Percentiles rank a stretch among this genome's conserved stretches.
These are phyloP conservation scores for Elegia similella DNA, from an alignment of 2,888 invertebrate genomes.

Conservation along the genomic window DNA sequence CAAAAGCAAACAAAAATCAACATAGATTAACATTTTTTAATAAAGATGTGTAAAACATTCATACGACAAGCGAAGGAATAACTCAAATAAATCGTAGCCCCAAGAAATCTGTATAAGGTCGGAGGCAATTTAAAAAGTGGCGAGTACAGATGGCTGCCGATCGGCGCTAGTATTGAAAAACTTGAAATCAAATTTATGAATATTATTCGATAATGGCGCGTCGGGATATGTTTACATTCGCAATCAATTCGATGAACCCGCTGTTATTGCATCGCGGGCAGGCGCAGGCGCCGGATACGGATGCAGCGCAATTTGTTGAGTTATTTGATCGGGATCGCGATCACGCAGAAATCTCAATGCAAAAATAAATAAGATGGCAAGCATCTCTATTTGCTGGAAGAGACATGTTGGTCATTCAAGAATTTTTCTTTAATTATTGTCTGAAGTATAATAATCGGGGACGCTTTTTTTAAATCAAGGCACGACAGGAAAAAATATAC, in stretches of 20 bases:
- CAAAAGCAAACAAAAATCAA: too few relatives aligned
- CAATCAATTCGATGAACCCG: slow-evolving; percentile 58
- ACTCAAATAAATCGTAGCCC: slow-evolving; percentile 18
- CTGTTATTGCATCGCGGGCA: slow-evolving; percentile 59
- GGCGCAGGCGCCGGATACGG: slow-evolving; percentile 52
- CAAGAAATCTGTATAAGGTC: slow-evolving; percentile 30
- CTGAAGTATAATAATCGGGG: too few relatives aligned
- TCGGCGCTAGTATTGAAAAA: slow-evolving; percentile 6
- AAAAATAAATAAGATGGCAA: slow-evolving; percentile 58
- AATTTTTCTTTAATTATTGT: neutral
- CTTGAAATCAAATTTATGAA: slow-evolving; percentile 1
- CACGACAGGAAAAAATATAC: too few relatives aligned
- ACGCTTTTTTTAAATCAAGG: too few relatives aligned
- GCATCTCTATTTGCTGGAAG: slow-evolving; percentile 32
- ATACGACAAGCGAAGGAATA: slow-evolving; percentile 8
- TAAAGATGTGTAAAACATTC: neutral
- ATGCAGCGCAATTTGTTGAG: slow-evolving; percentile 67
- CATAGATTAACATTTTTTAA: too few relatives aligned
- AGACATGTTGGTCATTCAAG: slow-evolving; percentile 20
- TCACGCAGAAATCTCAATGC: slow-evolving; percentile 62
- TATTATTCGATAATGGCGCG: slow-evolving; percentile 10
- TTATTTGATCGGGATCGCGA: slow-evolving; percentile 65
- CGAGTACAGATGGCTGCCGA: slow-evolving; percentile 24
- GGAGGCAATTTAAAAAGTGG: slow-evolving; percentile 32
- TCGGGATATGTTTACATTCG: slow-evolving; percentile 36